Evolutionary conservation across 2,888 invertebrate species (phyloP).

Genomic region (Eupithecia inturbata): DNA sequence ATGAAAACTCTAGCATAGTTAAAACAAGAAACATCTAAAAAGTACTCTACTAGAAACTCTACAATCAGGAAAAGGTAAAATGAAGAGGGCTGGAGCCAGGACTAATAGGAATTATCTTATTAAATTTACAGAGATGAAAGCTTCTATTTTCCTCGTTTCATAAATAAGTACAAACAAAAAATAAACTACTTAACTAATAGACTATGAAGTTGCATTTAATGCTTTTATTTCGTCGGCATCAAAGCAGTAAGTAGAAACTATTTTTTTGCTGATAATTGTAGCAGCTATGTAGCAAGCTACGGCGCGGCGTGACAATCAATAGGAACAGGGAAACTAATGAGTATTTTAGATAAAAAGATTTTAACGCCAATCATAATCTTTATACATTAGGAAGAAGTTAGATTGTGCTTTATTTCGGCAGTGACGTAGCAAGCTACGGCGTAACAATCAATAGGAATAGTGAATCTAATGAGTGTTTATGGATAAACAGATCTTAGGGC

Average conservation of each 20-base stretch:
- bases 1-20: not conserved
- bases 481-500: too few species aligned
- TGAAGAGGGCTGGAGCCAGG: constrained; percentile 5
- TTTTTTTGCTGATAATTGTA: not conserved
- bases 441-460: too few species aligned
- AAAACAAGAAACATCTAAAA: not conserved
- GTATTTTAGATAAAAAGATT: too few species aligned
- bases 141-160: constrained; percentile 11
- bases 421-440: too few species aligned
- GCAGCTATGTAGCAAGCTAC: not conserved
- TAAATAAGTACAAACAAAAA: constrained; percentile 1
- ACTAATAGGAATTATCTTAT: constrained; percentile 23
- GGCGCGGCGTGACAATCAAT: not conserved
- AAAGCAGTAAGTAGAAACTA: not conserved
- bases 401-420: too few species aligned
- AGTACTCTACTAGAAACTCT: not conserved
- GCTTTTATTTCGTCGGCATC: not conserved
- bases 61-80: constrained; percentile 8
- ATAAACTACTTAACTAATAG: constrained; percentile 1
- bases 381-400: too few species aligned
- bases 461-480: too few species aligned
- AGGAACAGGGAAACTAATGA: too few species aligned
- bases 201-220: not conserved
- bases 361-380: too few species aligned
- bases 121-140: constrained; percentile 13